phyloP scores from a whole-genome alignment of 2,888 invertebrate genomes.

The Gymnosoma rotundatum region DNA sequence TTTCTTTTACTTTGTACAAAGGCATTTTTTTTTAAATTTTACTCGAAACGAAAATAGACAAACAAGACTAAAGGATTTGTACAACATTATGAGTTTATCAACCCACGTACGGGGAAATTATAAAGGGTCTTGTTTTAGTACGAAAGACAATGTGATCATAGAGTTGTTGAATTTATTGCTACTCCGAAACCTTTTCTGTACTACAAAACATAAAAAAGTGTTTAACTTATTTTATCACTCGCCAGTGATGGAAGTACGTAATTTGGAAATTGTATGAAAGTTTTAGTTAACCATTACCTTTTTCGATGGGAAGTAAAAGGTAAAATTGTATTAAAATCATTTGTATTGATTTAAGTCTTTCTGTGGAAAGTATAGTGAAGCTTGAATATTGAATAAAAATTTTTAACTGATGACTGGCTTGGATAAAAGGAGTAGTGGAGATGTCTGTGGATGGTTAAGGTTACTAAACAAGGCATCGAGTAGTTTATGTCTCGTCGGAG shows the following conservation, averaged over 20 bases:
- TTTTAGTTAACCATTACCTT: not conserved
- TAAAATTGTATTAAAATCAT: too few species aligned
- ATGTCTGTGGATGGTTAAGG: too few species aligned
- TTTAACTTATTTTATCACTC: too few species aligned
- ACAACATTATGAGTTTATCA: constrained; percentile 1
- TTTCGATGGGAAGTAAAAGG: too few species aligned
- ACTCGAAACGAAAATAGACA: not conserved
- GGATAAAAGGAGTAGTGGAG: too few species aligned
- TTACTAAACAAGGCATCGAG: too few species aligned
- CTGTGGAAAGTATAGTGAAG: too few species aligned
- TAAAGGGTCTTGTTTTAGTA: constrained; percentile 2
- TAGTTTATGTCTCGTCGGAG: too few species aligned
- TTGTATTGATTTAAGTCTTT: too few species aligned
- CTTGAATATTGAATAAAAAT: too few species aligned
- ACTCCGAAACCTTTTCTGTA: constrained; percentile 25
- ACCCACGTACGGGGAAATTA: constrained; percentile 28
- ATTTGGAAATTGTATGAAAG: not conserved
- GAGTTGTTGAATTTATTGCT: constrained; percentile 60
- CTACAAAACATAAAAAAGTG: not conserved
- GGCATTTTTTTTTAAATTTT: constrained; percentile 6
- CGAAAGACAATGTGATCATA: constrained; percentile 40
- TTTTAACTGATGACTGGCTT: too few species aligned
- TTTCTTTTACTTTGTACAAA: constrained; percentile 7
- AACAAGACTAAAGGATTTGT: not conserved
- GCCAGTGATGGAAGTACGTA: too few species aligned